Percentiles rank a stretch among this genome's conserved stretches.
Evolutionary conservation across 1,140 invertebrate genomes (phyloP).

Genomic region (Trissolcus basalis): DNA sequence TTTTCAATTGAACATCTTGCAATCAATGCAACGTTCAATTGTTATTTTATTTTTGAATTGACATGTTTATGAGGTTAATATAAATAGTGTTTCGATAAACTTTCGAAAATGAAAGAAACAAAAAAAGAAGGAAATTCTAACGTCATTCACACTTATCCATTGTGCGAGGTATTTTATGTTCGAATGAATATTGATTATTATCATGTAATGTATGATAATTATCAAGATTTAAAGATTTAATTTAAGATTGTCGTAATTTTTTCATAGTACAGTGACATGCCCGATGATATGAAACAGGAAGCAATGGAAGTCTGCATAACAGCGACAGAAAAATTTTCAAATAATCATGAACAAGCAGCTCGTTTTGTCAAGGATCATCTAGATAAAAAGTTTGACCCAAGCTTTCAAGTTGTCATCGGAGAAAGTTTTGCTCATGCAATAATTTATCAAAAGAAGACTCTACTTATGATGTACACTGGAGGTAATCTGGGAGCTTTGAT

Average conservation of each 20-base stretch:
- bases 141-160: constrained; percentile 83
- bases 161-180: constrained; percentile 79
- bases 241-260: too few species aligned
- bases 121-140: constrained; percentile 78
- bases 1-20: constrained; percentile 1
- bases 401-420: constrained; percentile 94
- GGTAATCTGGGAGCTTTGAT: constrained; percentile 92
- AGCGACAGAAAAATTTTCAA: constrained; percentile 91
- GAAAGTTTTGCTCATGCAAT: constrained; percentile 96
- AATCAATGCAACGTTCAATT: not conserved
- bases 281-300: constrained; percentile 92
- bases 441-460: constrained; percentile 91
- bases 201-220: too few species aligned
- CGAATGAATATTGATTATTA: not conserved
- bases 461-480: constrained; percentile 94
- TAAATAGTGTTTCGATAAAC: too few species aligned
- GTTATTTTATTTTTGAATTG: constrained; percentile 9
- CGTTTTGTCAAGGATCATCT: constrained; percentile 94
- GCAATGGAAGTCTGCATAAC: constrained; percentile 92
- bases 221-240: too few species aligned
- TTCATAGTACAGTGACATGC: constrained; percentile 88
- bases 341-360: constrained; percentile 86
- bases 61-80: constrained; percentile 12
- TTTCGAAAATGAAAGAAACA: constrained; percentile 68
- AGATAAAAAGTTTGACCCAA: constrained; percentile 95